phyloP scores from a whole-genome alignment of 1,140 invertebrate genomes.

The Pogonomyrmex barbatus region DNA sequence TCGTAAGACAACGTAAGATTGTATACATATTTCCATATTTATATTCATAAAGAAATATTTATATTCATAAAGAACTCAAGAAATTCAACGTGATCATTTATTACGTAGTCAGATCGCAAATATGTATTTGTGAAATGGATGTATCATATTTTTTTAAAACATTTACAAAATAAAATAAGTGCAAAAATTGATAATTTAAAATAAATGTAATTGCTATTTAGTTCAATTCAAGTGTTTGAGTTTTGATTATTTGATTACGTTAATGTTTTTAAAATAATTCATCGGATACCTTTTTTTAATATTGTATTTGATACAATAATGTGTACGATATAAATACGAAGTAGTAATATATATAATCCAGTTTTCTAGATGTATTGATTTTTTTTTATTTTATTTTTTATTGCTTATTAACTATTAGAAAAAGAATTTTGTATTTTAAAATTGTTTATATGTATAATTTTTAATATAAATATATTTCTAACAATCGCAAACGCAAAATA shows the following conservation, averaged over 20 bases:
- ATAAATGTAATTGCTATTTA: slow-evolving; percentile 56
- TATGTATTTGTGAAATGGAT: background rate
- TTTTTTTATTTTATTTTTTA: background rate
- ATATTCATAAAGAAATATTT: slow-evolving; percentile 58
- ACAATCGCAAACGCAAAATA: slow-evolving; percentile 45
- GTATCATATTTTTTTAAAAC: slow-evolving; percentile 67
- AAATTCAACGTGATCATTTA: slow-evolving; percentile 54
- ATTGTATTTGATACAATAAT: background rate
- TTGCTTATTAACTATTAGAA: slow-evolving; percentile 12
- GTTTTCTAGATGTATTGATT: background rate
- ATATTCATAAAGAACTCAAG: slow-evolving; percentile 55
- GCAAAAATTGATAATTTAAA: slow-evolving; percentile 68
- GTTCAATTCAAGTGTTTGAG: slow-evolving; percentile 51
- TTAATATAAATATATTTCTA: slow-evolving; percentile 69
- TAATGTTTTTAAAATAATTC: background rate
- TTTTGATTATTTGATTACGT: background rate
- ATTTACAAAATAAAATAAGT: slow-evolving; percentile 59
- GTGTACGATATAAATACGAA: background rate
- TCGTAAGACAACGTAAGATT: slow-evolving; percentile 55
- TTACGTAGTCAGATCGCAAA: slow-evolving; percentile 1
- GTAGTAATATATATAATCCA: background rate
- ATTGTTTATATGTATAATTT: slow-evolving; percentile 52
- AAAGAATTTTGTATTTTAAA: background rate
- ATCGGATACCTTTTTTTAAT: background rate
- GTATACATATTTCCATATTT: slow-evolving; percentile 68